A percentile compares a stretch with the other conserved stretches of the same genome.
phyloP scores from a whole-genome alignment of 2,113 vertebrate species.

The Climacteris rufus region DNA sequence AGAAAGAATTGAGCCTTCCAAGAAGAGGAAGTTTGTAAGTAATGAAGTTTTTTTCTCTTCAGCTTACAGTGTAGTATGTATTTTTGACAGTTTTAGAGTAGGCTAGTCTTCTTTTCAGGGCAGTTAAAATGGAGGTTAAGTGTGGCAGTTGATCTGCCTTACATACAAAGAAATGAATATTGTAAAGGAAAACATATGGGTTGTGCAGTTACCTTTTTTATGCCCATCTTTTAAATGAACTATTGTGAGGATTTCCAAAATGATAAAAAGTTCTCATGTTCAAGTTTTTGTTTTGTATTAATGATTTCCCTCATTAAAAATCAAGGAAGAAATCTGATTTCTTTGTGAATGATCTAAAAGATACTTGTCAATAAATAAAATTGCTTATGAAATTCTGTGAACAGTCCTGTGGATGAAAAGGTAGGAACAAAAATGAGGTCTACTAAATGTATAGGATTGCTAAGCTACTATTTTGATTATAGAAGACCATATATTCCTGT shows the following conservation, averaged over 20 bases:
- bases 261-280: not conserved
- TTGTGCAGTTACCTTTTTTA: not conserved
- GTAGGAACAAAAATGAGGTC: not conserved
- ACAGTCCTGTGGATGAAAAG: not conserved
- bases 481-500: not conserved
- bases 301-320: not conserved
- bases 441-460: not conserved
- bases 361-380: not conserved
- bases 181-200: not conserved
- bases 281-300: not conserved
- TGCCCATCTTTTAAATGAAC: not conserved
- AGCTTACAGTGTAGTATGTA: not conserved
- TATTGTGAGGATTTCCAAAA: not conserved
- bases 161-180: not conserved
- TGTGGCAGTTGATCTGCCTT: not conserved
- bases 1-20: conserved; percentile 98
- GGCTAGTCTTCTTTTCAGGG: not conserved
- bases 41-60: conserved; percentile 23
- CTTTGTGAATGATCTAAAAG: not conserved
- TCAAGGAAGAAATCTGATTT: not conserved
- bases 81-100: not conserved
- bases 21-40: conserved; percentile 98
- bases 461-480: not conserved
- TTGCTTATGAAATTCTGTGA: not conserved
- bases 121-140: not conserved